Conservation (phyloP, 37 sponge, comb jelly and placozoan genomes). For the Theonella swinhoei region DNA sequence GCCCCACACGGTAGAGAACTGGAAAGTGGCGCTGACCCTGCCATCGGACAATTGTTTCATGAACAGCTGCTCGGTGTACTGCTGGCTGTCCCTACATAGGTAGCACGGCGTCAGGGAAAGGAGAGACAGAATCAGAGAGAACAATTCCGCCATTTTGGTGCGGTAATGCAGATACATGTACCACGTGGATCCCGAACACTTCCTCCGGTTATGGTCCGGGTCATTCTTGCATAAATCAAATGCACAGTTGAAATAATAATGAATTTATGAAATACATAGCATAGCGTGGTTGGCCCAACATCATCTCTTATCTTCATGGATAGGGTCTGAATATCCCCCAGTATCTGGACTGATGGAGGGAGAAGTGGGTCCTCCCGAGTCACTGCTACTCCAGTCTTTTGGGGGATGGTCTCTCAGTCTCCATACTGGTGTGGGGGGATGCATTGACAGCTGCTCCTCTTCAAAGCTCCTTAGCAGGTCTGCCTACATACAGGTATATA, state of each 20-base stretch:
- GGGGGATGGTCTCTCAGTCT: conserved; percentile 44
- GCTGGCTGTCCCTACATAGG: conserved; percentile 14
- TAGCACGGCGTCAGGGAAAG: not conserved
- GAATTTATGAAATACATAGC: no score
- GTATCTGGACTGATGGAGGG: no score
- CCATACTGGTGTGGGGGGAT: conserved; percentile 45
- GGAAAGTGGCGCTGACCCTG: conserved; percentile 62
- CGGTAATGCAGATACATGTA: no score
- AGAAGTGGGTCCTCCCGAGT: no score
- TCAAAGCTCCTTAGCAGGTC: conserved; percentile 24
- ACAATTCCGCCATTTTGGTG: not conserved
- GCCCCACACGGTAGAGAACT: conserved; percentile 61
- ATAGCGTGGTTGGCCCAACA: no score
- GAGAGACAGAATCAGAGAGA: not conserved
- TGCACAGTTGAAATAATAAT: no score
- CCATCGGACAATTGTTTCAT: conserved; percentile 63
- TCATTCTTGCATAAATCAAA: no score
- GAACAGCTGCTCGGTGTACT: conserved; percentile 50
- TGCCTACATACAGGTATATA: conserved; percentile 11
- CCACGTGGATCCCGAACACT: no score
- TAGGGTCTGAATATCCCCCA: no score
- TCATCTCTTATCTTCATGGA: no score
- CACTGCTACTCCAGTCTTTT: conserved; percentile 40
- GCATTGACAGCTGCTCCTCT: conserved; percentile 39
- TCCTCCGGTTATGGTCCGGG: no score